Percentiles rank a stretch among this genome's conserved stretches.
phyloP scores from a whole-genome alignment of 2,888 invertebrate genomes.

The Tinea semifulvella region DNA sequence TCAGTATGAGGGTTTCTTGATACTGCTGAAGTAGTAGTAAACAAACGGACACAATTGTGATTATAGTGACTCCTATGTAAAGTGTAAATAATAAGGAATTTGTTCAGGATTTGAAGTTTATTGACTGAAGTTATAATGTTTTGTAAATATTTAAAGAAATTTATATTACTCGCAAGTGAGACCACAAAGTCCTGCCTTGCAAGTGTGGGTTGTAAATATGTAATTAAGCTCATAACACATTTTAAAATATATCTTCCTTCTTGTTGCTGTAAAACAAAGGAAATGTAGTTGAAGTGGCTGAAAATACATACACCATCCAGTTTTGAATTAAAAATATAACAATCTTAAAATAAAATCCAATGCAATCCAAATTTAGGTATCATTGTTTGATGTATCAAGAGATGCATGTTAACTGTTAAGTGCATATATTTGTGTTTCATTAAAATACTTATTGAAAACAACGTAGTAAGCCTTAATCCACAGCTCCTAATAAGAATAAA shows the following conservation, averaged over 20 bases:
- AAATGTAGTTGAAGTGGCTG: constrained; percentile 31
- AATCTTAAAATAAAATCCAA: too few relatives aligned
- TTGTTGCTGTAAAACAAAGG: constrained; percentile 29
- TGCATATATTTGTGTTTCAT: background rate
- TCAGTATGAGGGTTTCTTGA: constrained; percentile 76
- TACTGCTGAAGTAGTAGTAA: constrained; percentile 50
- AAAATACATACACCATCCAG: too few relatives aligned
- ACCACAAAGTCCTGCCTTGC: constrained; percentile 15
- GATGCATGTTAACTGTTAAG: background rate
- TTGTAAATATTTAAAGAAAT: background rate
- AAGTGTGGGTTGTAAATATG: constrained; percentile 31
- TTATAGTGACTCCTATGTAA: background rate
- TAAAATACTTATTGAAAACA: background rate
- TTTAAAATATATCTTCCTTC: constrained; percentile 27
- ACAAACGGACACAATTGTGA: constrained; percentile 56
- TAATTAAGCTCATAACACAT: too few relatives aligned
- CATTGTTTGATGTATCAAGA: background rate
- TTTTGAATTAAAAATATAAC: constrained; percentile 31
- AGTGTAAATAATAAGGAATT: constrained; percentile 13
- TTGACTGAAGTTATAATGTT: background rate
- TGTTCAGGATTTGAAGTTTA: constrained; percentile 5
- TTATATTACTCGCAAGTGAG: background rate
- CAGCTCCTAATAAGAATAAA: too few relatives aligned
- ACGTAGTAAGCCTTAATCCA: too few relatives aligned
- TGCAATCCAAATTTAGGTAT: too few relatives aligned